Evolutionary conservation across 1,140 invertebrate genomes (phyloP).

Genomic region (Hyphantria cunea): DNA sequence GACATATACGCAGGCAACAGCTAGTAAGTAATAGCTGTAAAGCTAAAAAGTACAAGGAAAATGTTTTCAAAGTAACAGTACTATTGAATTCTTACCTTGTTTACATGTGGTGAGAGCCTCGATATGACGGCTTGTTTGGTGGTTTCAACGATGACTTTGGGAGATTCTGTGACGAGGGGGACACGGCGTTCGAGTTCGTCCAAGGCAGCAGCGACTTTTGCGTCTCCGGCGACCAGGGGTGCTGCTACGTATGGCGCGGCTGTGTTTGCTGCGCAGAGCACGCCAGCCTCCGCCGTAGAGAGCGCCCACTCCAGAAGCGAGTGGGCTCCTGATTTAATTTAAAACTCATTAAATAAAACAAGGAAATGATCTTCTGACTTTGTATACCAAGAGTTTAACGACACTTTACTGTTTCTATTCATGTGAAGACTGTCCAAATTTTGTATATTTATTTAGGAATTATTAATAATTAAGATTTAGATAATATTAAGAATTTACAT

Average conservation of each 20-base stretch:
- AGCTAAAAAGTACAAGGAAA: too few relatives aligned
- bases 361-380: too few relatives aligned
- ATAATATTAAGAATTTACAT: too few relatives aligned
- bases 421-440: too few relatives aligned
- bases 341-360: too few relatives aligned
- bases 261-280: conserved; percentile 83
- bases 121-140: conserved; percentile 85
- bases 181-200: conserved; percentile 86
- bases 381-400: too few relatives aligned
- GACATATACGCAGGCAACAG: too few relatives aligned
- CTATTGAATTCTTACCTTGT: conserved; percentile 82
- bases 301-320: conserved; percentile 86
- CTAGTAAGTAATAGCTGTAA: too few relatives aligned
- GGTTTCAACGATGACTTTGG: conserved; percentile 87
- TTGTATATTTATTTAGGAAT: too few relatives aligned
- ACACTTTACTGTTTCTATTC: too few relatives aligned
- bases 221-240: conserved; percentile 86
- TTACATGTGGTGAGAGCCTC: conserved; percentile 84
- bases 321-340: conserved; percentile 75
- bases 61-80: too few relatives aligned
- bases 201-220: conserved; percentile 85
- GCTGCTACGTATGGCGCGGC: conserved; percentile 84
- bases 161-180: conserved; percentile 86
- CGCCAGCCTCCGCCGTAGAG: conserved; percentile 85
- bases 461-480: too few relatives aligned